Conservation (phyloP, 2,113 vertebrate species). For the Myotis lucifugus region DNA sequence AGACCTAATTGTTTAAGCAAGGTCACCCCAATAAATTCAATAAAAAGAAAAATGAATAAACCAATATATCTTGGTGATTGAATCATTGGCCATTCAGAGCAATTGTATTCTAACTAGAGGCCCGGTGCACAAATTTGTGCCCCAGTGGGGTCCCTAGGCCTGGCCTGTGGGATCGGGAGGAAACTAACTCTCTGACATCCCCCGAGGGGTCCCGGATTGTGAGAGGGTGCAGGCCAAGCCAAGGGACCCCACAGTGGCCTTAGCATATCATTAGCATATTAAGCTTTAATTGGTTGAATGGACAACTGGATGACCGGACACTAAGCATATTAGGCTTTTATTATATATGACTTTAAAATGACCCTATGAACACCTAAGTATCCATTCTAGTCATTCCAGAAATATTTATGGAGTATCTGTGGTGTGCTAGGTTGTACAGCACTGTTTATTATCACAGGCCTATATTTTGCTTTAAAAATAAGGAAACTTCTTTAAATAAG, state of each 20-base stretch:
- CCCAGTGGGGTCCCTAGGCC: too few species aligned
- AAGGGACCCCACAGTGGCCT: too few species aligned
- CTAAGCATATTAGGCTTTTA: too few species aligned
- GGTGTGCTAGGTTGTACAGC: not conserved
- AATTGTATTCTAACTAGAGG: not conserved
- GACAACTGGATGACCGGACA: too few species aligned
- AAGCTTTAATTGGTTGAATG: too few species aligned
- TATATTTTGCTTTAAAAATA: conserved; percentile 26
- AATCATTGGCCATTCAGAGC: not conserved
- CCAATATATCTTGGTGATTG: not conserved
- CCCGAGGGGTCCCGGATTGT: too few species aligned
- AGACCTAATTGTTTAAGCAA: not conserved
- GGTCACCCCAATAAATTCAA: too few species aligned
- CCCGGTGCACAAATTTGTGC: too few species aligned
- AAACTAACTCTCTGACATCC: too few species aligned
- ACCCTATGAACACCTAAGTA: not conserved
- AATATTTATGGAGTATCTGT: not conserved
- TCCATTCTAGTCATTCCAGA: not conserved
- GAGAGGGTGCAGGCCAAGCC: too few species aligned
- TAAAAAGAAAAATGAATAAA: not conserved
- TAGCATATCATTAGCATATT: too few species aligned
- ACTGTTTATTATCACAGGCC: not conserved
- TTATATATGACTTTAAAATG: not conserved
- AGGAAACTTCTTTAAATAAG: not conserved
- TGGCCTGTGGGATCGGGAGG: too few species aligned